Conservation (phyloP, 2,888 invertebrate genomes). For the Acrocyrtus sp. region DNA sequence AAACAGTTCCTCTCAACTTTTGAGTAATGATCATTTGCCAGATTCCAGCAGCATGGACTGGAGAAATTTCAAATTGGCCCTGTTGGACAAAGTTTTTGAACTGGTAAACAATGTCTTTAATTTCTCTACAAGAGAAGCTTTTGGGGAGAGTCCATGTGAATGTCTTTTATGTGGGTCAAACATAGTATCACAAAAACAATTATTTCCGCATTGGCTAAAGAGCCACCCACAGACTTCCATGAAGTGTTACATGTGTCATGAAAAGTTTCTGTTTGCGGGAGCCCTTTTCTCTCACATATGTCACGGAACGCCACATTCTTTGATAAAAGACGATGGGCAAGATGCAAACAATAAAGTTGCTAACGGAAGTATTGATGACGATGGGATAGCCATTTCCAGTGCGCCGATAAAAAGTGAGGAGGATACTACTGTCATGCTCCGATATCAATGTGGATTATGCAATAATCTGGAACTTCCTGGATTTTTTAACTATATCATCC, state of each 20-base stretch:
- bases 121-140: conserved; percentile 35
- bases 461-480: conserved; percentile 81
- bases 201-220: conserved; percentile 62
- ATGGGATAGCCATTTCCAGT: neutral
- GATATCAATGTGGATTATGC: conserved; percentile 80
- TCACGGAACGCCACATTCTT: conserved; percentile 57
- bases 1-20: neutral
- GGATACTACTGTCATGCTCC: conserved; percentile 71
- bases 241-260: conserved; percentile 63
- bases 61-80: conserved; percentile 47
- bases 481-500: conserved; percentile 88
- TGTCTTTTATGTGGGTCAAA: conserved; percentile 60
- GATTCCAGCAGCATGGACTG: conserved; percentile 50
- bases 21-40: neutral
- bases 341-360: conserved; percentile 5
- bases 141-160: conserved; percentile 61
- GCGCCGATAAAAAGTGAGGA: conserved; percentile 16
- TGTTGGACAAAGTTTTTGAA: conserved; percentile 59
- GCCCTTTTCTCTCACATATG: conserved; percentile 62
- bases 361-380: conserved; percentile 11
- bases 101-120: conserved; percentile 50
- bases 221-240: conserved; percentile 59
- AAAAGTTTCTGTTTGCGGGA: conserved; percentile 61
- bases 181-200: conserved; percentile 44
- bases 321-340: conserved; percentile 41